Evolutionary conservation across 2,888 invertebrate genomes (phyloP).

Genomic region (Dinocampus coccinellae): DNA sequence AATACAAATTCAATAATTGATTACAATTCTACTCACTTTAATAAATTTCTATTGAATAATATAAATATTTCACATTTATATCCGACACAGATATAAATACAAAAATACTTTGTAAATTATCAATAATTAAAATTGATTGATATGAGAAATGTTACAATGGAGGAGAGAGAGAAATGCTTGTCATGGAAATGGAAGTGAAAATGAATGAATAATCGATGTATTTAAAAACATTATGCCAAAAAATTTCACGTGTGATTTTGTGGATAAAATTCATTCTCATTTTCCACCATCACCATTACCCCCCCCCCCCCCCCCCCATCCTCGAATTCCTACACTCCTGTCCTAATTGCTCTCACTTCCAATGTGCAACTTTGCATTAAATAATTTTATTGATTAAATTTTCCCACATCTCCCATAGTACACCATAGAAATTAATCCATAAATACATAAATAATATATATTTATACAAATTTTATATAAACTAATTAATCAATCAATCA

Average conservation of each 20-base stretch:
- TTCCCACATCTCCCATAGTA: background rate
- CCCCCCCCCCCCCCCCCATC: no score
- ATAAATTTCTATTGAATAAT: no score
- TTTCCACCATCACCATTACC: no score
- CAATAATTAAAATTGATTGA: constrained; percentile 27
- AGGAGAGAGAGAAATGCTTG: background rate
- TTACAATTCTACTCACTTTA: no score
- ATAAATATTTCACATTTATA: no score
- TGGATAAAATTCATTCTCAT: background rate
- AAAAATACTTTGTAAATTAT: no score
- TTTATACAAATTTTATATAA: background rate
- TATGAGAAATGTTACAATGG: background rate
- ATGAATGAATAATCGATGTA: background rate
- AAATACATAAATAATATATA: background rate
- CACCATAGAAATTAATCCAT: background rate
- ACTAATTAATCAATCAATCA: background rate
- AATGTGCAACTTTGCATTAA: background rate
- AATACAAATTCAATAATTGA: background rate
- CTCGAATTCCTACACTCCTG: no score
- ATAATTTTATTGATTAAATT: background rate
- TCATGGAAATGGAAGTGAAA: background rate
- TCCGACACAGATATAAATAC: no score
- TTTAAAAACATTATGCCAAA: background rate
- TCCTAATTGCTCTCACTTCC: no score
- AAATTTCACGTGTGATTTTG: background rate